Evolutionary conservation across 2,888 invertebrate species (phyloP).

Genomic region (Pseudococcus viburni): DNA sequence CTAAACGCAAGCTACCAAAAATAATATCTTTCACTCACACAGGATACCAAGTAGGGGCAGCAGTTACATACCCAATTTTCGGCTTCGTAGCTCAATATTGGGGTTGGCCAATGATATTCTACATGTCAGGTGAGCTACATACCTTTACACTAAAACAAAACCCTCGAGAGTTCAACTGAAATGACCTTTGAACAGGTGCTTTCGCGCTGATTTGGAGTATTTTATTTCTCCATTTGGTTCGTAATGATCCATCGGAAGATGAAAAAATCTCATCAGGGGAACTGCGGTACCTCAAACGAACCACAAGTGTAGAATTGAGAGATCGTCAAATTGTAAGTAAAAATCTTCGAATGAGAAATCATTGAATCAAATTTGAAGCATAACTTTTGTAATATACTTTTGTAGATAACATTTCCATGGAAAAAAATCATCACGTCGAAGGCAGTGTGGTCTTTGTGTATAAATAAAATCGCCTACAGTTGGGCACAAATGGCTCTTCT

Average conservation of each 20-base stretch:
- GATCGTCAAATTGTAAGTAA: conserved; percentile 66
- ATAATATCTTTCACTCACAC: conserved; percentile 88
- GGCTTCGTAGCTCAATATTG: conserved; percentile 79
- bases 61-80: conserved; percentile 84
- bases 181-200: not conserved
- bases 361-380: not conserved
- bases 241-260: not conserved
- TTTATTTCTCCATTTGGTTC: not conserved
- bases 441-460: conserved; percentile 10
- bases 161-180: not conserved
- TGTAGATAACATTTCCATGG: conserved; percentile 23
- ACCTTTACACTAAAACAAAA: not conserved
- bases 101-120: conserved; percentile 79
- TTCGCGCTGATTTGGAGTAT: not conserved
- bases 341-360: not conserved
- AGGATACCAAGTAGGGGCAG: conserved; percentile 88
- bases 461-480: not conserved
- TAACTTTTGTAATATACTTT: not conserved
- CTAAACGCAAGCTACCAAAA: conserved; percentile 82
- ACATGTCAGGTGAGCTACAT: not conserved
- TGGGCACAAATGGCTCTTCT: not conserved
- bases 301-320: conserved; percentile 70
- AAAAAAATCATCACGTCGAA: conserved; percentile 48
- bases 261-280: not conserved
- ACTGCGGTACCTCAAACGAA: not conserved